Conservation (phyloP, 2,797 vertebrate genomes). For the Phalloptychus januarius region DNA sequence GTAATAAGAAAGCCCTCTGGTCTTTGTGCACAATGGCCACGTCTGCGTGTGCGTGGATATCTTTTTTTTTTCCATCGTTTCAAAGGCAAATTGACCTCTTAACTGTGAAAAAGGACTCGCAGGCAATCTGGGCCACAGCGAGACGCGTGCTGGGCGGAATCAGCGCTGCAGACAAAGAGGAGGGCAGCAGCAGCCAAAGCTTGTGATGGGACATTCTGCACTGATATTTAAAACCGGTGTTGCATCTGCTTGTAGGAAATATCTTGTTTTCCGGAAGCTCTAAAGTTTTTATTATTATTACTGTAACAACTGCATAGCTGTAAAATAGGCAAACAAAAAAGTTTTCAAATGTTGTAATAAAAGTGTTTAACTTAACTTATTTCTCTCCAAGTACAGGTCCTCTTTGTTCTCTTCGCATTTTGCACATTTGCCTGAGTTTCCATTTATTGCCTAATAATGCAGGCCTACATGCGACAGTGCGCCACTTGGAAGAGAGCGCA, state of each 20-base stretch:
- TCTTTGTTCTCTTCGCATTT: slow-evolving; percentile 32
- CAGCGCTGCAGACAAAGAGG: slow-evolving; percentile 78
- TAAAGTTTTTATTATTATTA: background rate
- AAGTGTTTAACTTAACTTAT: background rate
- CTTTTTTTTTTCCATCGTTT: slow-evolving; percentile 64
- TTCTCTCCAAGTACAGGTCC: background rate
- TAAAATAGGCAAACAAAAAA: background rate
- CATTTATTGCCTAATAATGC: slow-evolving; percentile 31
- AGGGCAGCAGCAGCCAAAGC: slow-evolving; percentile 38
- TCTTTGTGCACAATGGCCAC: slow-evolving; percentile 81
- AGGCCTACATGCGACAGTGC: slow-evolving; percentile 59
- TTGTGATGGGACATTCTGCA: slow-evolving; percentile 42
- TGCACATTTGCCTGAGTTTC: slow-evolving; percentile 24
- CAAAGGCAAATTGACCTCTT: slow-evolving; percentile 92
- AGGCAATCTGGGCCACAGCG: slow-evolving; percentile 88
- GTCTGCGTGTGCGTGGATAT: slow-evolving; percentile 81
- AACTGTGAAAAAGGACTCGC: slow-evolving; percentile 86
- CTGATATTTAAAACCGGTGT: slow-evolving; percentile 22
- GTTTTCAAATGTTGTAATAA: background rate
- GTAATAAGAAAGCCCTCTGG: slow-evolving; percentile 85
- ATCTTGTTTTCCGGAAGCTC: background rate
- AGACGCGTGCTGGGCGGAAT: slow-evolving; percentile 87
- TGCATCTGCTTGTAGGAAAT: background rate
- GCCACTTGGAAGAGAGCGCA: slow-evolving; percentile 72
- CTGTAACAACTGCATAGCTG: too few relatives aligned